Percentiles rank a stretch among this genome's conserved stretches.
Conservation (phyloP, 2,888 invertebrate species). For the Amaurobius ferox region DNA sequence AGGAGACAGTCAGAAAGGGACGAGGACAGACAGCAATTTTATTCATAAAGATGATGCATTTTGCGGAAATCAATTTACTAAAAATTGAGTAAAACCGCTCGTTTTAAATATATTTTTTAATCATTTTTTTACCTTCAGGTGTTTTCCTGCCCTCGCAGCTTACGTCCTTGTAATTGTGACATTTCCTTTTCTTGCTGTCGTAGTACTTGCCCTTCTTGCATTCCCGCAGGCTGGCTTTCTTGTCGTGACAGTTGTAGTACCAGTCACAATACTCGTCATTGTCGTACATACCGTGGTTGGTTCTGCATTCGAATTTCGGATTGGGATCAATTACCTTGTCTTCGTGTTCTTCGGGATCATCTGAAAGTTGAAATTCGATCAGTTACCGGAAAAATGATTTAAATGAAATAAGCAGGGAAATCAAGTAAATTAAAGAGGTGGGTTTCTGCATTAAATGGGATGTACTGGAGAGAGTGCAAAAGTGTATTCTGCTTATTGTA, state of each 20-base stretch:
- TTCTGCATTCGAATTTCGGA: conserved; percentile 22
- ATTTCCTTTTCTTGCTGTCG: conserved; percentile 27
- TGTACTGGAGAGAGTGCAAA: too few species aligned
- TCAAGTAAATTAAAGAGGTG: too few species aligned
- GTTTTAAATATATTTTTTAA: not conserved
- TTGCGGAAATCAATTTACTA: too few species aligned
- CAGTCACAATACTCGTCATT: conserved; percentile 39
- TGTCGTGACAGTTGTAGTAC: conserved; percentile 59
- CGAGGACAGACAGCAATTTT: too few species aligned
- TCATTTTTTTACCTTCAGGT: conserved; percentile 33
- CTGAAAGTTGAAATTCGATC: not conserved
- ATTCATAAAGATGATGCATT: too few species aligned
- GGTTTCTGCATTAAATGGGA: too few species aligned
- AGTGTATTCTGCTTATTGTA: too few species aligned
- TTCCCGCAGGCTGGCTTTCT: conserved; percentile 1
- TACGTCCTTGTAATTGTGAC: conserved; percentile 22
- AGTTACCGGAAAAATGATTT: not conserved
- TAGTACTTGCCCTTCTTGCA: conserved; percentile 39
- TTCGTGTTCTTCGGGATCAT: conserved; percentile 32
- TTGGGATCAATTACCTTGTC: conserved; percentile 40
- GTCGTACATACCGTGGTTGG: not conserved
- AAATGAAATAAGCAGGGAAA: not conserved
- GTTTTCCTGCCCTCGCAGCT: conserved; percentile 12
- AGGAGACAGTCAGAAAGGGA: too few species aligned
- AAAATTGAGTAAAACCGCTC: too few species aligned